These are phyloP conservation scores for Triplophysa dalaica DNA, from an alignment of 2,113 vertebrate species.

Conservation along the genomic window DNA sequence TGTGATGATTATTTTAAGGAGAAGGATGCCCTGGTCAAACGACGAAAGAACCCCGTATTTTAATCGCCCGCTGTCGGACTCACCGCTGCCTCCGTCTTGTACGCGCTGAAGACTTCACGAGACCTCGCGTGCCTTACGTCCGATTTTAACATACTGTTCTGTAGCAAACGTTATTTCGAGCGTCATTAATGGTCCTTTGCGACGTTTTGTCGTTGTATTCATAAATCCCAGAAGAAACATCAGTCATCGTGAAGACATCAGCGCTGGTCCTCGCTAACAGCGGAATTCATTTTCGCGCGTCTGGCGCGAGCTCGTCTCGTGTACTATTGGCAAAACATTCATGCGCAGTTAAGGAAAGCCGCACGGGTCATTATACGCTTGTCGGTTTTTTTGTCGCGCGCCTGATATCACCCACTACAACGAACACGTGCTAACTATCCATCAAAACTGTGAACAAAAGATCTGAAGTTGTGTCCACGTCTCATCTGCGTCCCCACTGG, in stretches of 20 bases:
- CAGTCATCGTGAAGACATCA: not conserved
- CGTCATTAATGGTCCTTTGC: not conserved
- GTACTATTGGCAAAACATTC: not conserved
- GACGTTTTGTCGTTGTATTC: not conserved
- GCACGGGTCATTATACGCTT: too few relatives aligned
- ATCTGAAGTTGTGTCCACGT: not conserved
- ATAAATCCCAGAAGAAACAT: not conserved
- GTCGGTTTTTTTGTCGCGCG: not conserved
- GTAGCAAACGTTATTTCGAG: not conserved
- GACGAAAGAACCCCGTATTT: slow-evolving; percentile 59
- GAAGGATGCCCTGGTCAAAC: slow-evolving; percentile 60
- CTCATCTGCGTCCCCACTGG: not conserved
- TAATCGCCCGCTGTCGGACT: slow-evolving; percentile 28
- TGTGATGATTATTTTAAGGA: slow-evolving; percentile 73
- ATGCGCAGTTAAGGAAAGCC: not conserved
- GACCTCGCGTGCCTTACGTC: not conserved
- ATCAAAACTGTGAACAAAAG: slow-evolving; percentile 1
- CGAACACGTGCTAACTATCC: not conserved
- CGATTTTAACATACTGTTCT: not conserved
- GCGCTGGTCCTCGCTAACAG: not conserved
- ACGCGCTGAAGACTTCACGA: slow-evolving; percentile 2
- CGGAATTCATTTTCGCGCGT: not conserved
- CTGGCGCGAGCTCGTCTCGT: not conserved
- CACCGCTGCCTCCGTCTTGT: not conserved
- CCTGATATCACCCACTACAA: not conserved